phyloP scores from a whole-genome alignment of 2,888 invertebrate genomes.

The Ormyrus nitidulus region DNA sequence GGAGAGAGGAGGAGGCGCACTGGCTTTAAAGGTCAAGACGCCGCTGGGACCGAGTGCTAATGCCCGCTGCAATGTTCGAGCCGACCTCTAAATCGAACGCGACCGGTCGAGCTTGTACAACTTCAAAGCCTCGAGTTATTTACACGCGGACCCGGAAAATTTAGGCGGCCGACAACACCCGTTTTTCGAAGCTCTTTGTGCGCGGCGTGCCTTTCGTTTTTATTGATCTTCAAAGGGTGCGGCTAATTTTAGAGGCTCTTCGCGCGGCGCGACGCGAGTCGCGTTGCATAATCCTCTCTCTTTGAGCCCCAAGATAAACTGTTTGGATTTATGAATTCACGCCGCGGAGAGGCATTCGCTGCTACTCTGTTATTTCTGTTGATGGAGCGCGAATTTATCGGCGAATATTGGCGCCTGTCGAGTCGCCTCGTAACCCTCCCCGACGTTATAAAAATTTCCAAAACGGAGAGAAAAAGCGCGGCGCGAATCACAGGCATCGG shows the following conservation, averaged over 20 bases:
- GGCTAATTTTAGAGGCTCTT: conserved; percentile 22
- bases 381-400: too few relatives aligned
- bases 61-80: background rate
- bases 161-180: background rate
- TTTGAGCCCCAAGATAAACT: conserved; percentile 1
- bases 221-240: conserved; percentile 38
- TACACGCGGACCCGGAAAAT: background rate
- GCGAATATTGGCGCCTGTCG: too few relatives aligned
- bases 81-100: conserved; percentile 28
- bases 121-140: conserved; percentile 10
- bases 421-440: too few relatives aligned
- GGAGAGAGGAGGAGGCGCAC: background rate
- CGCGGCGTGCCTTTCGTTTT: conserved; percentile 17
- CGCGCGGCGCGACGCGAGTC: background rate
- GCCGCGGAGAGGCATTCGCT: too few relatives aligned
- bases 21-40: conserved; percentile 36
- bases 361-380: too few relatives aligned
- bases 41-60: background rate
- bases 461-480: too few relatives aligned
- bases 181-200: conserved; percentile 1
- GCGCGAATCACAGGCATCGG: background rate
- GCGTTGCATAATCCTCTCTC: background rate
- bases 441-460: too few relatives aligned
- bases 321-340: background rate
- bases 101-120: background rate